phyloP scores from a whole-genome alignment of 2,888 invertebrate genomes.

The Ommatoiulus sabulosus region DNA sequence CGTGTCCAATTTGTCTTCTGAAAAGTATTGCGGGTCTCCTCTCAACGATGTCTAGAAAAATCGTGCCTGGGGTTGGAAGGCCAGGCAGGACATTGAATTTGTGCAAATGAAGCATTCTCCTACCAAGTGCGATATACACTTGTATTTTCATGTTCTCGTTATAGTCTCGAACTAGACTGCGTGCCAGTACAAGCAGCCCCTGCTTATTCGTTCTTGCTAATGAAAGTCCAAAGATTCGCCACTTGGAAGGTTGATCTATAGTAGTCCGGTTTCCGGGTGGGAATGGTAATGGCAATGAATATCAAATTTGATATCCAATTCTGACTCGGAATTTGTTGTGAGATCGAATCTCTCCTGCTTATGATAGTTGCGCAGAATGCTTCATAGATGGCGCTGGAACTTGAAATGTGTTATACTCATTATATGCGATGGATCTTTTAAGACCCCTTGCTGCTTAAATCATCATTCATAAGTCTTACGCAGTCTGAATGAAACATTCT shows the following conservation, averaged over 20 bases:
- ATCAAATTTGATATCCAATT: too few species aligned
- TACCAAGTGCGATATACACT: background rate
- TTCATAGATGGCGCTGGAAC: too few species aligned
- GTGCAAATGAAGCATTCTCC: slow-evolving; percentile 19
- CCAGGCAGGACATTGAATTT: background rate
- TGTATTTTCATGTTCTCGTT: background rate
- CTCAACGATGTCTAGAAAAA: slow-evolving; percentile 11
- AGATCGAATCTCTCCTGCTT: too few species aligned
- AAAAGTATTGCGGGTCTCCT: slow-evolving; percentile 6
- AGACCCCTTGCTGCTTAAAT: too few species aligned
- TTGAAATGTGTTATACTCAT: too few species aligned
- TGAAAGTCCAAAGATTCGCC: background rate
- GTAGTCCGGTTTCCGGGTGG: too few species aligned
- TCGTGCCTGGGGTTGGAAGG: background rate
- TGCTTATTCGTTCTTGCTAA: slow-evolving; percentile 14
- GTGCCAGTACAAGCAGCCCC: background rate
- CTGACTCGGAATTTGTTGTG: too few species aligned
- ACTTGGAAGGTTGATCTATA: background rate
- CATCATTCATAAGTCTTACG: too few species aligned
- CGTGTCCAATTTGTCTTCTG: slow-evolving; percentile 28
- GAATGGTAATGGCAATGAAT: too few species aligned
- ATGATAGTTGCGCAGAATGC: too few species aligned
- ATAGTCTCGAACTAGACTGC: background rate
- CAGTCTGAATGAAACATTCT: too few species aligned
- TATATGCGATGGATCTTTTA: too few species aligned